A percentile compares a stretch with the other conserved stretches of the same genome.
These are phyloP conservation scores for Tetraodon nigroviridis DNA, from an alignment of 2,113 vertebrate genomes.

Conservation along the genomic window DNA sequence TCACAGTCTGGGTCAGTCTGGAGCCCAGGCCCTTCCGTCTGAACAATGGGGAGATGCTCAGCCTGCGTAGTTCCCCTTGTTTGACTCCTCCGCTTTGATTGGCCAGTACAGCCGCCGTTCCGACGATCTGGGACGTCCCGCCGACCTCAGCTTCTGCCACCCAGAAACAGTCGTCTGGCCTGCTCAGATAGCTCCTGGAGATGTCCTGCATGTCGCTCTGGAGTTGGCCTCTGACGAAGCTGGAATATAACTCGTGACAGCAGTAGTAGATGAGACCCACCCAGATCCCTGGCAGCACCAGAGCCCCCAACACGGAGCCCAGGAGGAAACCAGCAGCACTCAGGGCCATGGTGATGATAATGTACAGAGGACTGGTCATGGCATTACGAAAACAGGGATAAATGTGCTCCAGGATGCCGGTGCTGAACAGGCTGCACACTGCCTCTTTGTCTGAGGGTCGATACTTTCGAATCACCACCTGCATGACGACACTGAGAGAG, in stretches of 20 bases:
- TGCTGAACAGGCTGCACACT: constrained; percentile 50
- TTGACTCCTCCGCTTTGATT: constrained; percentile 34
- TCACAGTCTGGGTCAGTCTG: constrained; percentile 43
- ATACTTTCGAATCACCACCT: constrained; percentile 59
- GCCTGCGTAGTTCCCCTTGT: constrained; percentile 58
- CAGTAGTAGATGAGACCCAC: constrained; percentile 57
- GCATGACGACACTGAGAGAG: constrained; percentile 35
- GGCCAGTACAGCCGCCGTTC: constrained; percentile 62
- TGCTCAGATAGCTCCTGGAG: constrained; percentile 44
- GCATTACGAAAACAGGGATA: constrained; percentile 54
- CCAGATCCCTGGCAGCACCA: constrained; percentile 50
- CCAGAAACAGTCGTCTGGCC: constrained; percentile 67
- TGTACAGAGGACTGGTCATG: constrained; percentile 48
- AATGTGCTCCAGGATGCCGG: constrained; percentile 58
- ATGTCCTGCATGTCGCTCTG: constrained; percentile 69
- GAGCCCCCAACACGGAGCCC: constrained; percentile 30
- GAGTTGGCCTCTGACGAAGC: constrained; percentile 40
- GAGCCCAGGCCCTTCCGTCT: constrained; percentile 61
- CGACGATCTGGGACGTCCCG: constrained; percentile 48
- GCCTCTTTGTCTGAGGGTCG: constrained; percentile 51
- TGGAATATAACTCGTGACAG: constrained; percentile 42
- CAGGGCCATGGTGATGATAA: constrained; percentile 47
- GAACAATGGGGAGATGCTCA: constrained; percentile 53
- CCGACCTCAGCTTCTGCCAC: constrained; percentile 62
- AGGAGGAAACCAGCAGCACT: constrained; percentile 39